Evolutionary conservation across 2,113 vertebrate species (phyloP), one percentile per base, ranked within the genome.

Genomic region (Lagopus muta): DNA sequence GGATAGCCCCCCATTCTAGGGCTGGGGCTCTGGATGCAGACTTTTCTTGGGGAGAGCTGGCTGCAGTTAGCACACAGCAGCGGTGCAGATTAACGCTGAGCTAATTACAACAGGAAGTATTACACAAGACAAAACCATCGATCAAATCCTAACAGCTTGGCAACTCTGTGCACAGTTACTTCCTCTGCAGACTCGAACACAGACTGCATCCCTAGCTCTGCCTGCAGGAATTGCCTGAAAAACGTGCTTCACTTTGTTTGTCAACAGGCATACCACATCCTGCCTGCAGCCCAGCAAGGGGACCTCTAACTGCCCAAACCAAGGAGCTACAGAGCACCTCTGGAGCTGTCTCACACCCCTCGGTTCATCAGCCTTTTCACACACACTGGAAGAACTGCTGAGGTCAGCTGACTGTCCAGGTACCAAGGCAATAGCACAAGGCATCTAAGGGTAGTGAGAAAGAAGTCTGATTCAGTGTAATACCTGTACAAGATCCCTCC

Each of bases 401-500:
- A 83, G 6, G 3, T 27, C 36, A 13, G 40, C 15, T 13, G 75
- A 72, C 45, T n/a, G 14, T 30, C 15, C 24, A 43, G 61, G 34
- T 50, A 30, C 4, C 10, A 6, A 36, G 20, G 72, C 28, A 47
- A 45, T 40, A 78, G 66, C 25, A 69, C 6, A 7, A 79, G 50
- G 10, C 50, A 8, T 13, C 6, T 32, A 34, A 80, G 73, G 74
- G 32, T 25, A 71, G 88, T 71, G 40, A 52, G 57, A 54, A 75
- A 84, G 25, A 61, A 38, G 3, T 28, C 12, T 34, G 72, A 16
- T 28, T 42, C 18, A 18, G 21, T 0, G 3, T 12, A 34, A 2
- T 95, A 99, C 99, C 99, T 99, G 99, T 2, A 99, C 98, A 8
- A 99, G 98, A 73, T 99, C 99, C 92, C 98, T 97, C 87, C 99